A percentile compares a stretch with the other conserved stretches of the same genome.
Evolutionary conservation across 2,888 invertebrate genomes (phyloP).

Genomic region (Brassicogethes aeneus): DNA sequence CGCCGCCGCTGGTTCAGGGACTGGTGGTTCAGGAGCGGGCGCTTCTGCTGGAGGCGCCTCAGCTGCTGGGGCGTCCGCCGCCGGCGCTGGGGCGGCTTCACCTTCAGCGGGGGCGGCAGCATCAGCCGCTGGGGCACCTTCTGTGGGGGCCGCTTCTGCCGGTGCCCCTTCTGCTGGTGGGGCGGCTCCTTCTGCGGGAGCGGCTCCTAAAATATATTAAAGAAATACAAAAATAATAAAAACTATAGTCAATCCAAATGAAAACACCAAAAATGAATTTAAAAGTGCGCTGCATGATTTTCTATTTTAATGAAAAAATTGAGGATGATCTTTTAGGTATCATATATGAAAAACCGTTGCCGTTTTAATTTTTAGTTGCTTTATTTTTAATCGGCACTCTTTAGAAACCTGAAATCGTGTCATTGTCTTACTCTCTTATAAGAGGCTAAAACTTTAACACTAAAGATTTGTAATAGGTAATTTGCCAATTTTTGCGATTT

Average conservation of each 20-base stretch:
- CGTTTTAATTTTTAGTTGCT: too few relatives aligned
- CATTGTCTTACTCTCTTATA: neutral
- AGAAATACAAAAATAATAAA: too few relatives aligned
- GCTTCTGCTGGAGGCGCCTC: conserved; percentile 31
- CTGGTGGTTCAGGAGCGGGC: conserved; percentile 27
- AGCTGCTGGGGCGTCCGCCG: conserved; percentile 32
- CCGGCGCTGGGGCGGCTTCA: conserved; percentile 21
- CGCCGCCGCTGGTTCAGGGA: conserved; percentile 24
- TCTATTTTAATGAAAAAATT: too few relatives aligned
- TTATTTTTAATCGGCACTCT: too few relatives aligned
- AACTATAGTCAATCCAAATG: too few relatives aligned
- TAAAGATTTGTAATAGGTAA: too few relatives aligned
- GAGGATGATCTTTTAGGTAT: too few relatives aligned
- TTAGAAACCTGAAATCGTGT: neutral
- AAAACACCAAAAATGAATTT: too few relatives aligned
- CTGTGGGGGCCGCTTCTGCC: conserved; percentile 19
- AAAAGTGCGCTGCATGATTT: too few relatives aligned
- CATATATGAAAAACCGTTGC: too few relatives aligned
- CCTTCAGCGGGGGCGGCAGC: conserved; percentile 19
- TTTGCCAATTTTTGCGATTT: too few relatives aligned
- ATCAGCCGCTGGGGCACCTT: conserved; percentile 25
- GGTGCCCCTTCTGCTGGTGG: conserved; percentile 28
- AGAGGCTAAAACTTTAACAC: neutral
- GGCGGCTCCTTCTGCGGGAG: conserved; percentile 24
- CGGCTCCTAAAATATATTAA: too few relatives aligned